These are phyloP conservation scores for Ondatra zibethicus DNA, from an alignment of 2,113 vertebrate genomes.

Conservation along the genomic window DNA sequence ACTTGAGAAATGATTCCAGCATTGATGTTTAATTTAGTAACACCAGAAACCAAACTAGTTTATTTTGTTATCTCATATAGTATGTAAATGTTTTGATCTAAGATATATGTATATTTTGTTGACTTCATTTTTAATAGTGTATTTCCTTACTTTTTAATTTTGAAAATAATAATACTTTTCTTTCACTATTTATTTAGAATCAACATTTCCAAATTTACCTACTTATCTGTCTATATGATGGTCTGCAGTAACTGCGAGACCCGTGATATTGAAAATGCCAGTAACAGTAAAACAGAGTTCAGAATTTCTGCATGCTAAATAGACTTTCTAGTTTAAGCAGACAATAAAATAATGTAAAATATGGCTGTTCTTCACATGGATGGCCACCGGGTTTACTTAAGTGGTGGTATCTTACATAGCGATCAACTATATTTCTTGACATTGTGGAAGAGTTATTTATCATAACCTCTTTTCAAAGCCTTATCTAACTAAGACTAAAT, in stretches of 20 bases:
- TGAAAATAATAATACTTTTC: not conserved
- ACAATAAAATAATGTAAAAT: not conserved
- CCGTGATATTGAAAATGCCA: not conserved
- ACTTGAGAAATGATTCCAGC: not conserved
- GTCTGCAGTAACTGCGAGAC: not conserved
- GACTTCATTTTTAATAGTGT: not conserved
- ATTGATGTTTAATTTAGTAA: not conserved
- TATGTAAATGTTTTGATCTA: not conserved
- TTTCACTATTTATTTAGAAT: not conserved
- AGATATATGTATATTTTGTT: not conserved
- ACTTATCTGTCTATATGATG: not conserved
- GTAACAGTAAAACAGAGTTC: not conserved
- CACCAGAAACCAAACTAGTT: not conserved
- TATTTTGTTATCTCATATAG: not conserved
- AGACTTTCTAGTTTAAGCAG: not conserved
- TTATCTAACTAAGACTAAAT: constrained; percentile 74
- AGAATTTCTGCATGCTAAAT: not conserved
- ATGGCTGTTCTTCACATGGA: not conserved
- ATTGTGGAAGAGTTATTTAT: constrained; percentile 69
- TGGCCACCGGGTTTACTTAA: constrained; percentile 46
- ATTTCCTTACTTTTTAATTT: not conserved
- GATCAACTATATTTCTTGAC: constrained; percentile 39
- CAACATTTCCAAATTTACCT: not conserved
- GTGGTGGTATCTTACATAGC: constrained; percentile 16
- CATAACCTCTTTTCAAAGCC: constrained; percentile 71